phyloP scores from a whole-genome alignment of 2,113 vertebrate species.

The Donacobius atricapilla region DNA sequence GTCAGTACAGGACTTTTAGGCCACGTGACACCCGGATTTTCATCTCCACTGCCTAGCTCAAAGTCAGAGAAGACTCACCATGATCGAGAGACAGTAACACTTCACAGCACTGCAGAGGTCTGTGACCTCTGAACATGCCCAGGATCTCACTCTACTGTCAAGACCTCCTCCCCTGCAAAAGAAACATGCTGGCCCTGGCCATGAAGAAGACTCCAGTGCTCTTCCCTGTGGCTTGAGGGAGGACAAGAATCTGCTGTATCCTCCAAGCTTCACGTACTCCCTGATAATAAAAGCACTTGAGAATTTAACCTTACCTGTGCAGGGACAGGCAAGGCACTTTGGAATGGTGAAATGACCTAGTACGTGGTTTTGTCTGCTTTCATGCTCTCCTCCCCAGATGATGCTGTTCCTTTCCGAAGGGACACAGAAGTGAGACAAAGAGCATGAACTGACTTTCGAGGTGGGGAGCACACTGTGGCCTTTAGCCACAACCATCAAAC shows the following conservation, averaged over 20 bases:
- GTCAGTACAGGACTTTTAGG: not conserved
- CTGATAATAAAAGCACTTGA: not conserved
- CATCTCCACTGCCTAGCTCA: not conserved
- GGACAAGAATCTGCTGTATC: not conserved
- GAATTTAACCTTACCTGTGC: not conserved
- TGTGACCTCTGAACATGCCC: not conserved
- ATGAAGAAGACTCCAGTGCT: not conserved
- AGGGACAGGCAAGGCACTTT: not conserved
- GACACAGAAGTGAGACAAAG: not conserved
- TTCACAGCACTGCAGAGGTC: not conserved
- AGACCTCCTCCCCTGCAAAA: too few relatives aligned
- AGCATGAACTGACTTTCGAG: not conserved
- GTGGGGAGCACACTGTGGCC: not conserved
- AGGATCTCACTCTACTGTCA: fast-evolving
- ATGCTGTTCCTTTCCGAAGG: not conserved
- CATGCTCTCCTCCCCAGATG: fast-evolving
- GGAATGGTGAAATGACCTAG: not conserved
- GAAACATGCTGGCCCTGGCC: not conserved
- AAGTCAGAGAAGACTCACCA: not conserved
- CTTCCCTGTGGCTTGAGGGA: fast-evolving
- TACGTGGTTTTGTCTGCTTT: not conserved
- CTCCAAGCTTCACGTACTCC: not conserved
- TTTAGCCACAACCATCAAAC: not conserved
- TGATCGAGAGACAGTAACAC: not conserved
- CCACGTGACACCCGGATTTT: not conserved